Evolutionary conservation across 2,888 invertebrate genomes (phyloP).

Genomic region (Chaetogeoica ovagalla): DNA sequence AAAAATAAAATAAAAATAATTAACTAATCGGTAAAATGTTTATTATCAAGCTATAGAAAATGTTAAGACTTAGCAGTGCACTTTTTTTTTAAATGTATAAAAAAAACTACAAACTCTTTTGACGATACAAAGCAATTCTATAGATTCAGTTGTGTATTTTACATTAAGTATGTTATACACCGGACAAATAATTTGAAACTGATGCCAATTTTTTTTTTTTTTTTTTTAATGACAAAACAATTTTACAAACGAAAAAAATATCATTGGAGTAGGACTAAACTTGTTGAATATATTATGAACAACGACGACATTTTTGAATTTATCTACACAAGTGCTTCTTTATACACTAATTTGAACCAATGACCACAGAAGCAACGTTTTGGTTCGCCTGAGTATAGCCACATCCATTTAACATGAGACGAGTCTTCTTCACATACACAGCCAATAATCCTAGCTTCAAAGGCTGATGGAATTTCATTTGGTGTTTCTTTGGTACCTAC

Average conservation of each 20-base stretch:
- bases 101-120: neutral
- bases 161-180: neutral
- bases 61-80: neutral
- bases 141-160: slow-evolving; percentile 8
- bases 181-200: slow-evolving; percentile 24
- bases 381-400: slow-evolving; percentile 84
- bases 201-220: slow-evolving; percentile 19
- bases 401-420: slow-evolving; percentile 89
- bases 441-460: slow-evolving; percentile 86
- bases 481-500: slow-evolving; percentile 82
- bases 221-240: slow-evolving; percentile 42
- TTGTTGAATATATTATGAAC: slow-evolving; percentile 24
- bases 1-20: slow-evolving; percentile 1
- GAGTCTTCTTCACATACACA: slow-evolving; percentile 96
- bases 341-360: slow-evolving; percentile 80
- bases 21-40: neutral
- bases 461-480: slow-evolving; percentile 87
- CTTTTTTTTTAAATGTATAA: neutral
- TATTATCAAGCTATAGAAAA: neutral
- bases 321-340: slow-evolving; percentile 54
- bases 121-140: slow-evolving; percentile 17
- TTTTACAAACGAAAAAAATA: slow-evolving; percentile 39
- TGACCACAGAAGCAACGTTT: slow-evolving; percentile 95
- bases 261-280: slow-evolving; percentile 44
- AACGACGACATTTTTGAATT: slow-evolving; percentile 11